Evolutionary conservation across 30 jellyfish, hydroid and myxozoan species (phyloP), one percentile per base, ranked within the genome.

Genomic region (Turritopsis dohrnii): DNA sequence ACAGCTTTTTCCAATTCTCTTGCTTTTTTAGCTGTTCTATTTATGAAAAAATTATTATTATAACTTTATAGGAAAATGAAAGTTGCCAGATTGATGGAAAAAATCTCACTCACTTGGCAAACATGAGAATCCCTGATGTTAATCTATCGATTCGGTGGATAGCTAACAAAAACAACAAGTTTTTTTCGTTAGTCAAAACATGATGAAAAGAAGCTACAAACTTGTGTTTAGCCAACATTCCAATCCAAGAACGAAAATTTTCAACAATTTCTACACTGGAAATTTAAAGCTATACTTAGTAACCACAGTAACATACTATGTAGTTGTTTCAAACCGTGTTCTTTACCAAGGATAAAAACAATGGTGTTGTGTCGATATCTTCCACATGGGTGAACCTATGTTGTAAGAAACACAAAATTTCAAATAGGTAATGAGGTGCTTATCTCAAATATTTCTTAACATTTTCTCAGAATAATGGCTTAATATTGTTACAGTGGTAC

Each of bases 301-400:
- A n/a, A n/a, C n/a, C n/a, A n/a, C n/a, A n/a, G n/a, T 28, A 20
- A 52, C 87, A 17, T 84, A 84, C 90, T 94, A 73, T 94, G 96
- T 54, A 94, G 79, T 31, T 89, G 83, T 25, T 84, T 66, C 20
- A 89, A 87, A n/a, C 88, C 94, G 31, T 88, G 76, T 20, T 94
- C 96, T 79, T 84, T 89, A 8, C 96, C 96, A 52, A 94, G 82
- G 18, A 89, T 86, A 76, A 94, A 94, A 4, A 94, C 96, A 77
- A 89, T 74, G 4, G 99, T 94, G 75, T 94, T 94, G 87, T 94
- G 99, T 65, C 99, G 83, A 66, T 84, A 94, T 72, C 99, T 74
- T 28, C 99, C 99, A 82, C 96, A 88, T 21, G 99, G 99, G 65
- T 94, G 99, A n/a, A 94, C 88, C 89, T 83, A 74, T 16, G 16